phyloP scores from a whole-genome alignment of 1,140 invertebrate genomes.

The Neuroterus valhalla region DNA sequence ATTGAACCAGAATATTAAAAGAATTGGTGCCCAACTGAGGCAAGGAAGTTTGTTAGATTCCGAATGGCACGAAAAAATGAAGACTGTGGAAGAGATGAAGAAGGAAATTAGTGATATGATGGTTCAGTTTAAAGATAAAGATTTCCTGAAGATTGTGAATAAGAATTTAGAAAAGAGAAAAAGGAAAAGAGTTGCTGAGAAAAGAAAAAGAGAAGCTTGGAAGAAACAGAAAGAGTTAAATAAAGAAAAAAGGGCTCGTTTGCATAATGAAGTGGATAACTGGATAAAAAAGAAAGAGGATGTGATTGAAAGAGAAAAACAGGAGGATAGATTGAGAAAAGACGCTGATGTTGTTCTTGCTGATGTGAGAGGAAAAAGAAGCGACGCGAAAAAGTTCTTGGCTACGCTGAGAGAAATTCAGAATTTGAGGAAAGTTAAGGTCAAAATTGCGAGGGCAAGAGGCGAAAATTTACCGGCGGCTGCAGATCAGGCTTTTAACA shows the following conservation, averaged over 20 bases:
- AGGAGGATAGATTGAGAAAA: conserved; percentile 80
- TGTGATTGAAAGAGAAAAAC: conserved; percentile 78
- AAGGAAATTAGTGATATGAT: conserved; percentile 70
- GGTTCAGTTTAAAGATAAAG: conserved; percentile 66
- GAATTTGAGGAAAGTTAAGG: conserved; percentile 79
- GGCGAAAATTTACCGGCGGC: conserved; percentile 76
- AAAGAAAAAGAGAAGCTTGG: conserved; percentile 70
- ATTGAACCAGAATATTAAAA: conserved; percentile 70
- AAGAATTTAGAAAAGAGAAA: conserved; percentile 74
- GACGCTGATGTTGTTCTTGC: conserved; percentile 82
- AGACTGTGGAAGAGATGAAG: conserved; percentile 71
- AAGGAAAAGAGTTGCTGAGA: conserved; percentile 77
- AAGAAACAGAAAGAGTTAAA: conserved; percentile 68
- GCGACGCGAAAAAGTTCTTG: conserved; percentile 80
- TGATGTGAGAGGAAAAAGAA: conserved; percentile 81
- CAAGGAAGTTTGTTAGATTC: conserved; percentile 70
- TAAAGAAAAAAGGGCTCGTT: conserved; percentile 67
- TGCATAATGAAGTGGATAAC: conserved; percentile 76
- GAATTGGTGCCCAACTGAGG: conserved; percentile 69
- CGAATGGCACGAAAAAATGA: conserved; percentile 75
- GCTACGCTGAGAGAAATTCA: conserved; percentile 78
- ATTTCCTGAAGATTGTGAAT: conserved; percentile 70
- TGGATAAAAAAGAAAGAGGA: conserved; percentile 79
- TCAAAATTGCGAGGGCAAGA: conserved; percentile 77
- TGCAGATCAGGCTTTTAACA: conserved; percentile 69